Percentiles rank a stretch among this genome's conserved stretches.
phyloP scores from a whole-genome alignment of 2,113 vertebrate species.

The Larimichthys polyactis region DNA sequence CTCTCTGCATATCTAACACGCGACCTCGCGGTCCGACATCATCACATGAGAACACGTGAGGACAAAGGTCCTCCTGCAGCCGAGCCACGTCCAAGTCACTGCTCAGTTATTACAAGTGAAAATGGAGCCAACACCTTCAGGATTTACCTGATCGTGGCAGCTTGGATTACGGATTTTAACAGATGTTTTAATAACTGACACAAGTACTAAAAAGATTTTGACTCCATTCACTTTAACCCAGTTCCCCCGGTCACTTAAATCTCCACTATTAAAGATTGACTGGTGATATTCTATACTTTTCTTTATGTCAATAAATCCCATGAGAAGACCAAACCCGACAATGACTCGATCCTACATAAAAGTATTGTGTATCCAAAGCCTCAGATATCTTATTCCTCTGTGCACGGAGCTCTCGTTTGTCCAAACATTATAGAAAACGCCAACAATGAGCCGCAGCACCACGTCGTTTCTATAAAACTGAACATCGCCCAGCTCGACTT shows the following conservation, averaged over 20 bases:
- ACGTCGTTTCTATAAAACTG: background rate
- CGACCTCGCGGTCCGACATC: conserved; percentile 22
- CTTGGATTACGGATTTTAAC: too few relatives aligned
- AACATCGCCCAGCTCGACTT: background rate
- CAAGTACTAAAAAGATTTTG: too few relatives aligned
- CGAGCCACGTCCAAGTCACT: background rate
- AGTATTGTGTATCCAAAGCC: background rate
- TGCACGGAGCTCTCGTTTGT: background rate
- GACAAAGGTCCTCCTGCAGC: conserved; percentile 40
- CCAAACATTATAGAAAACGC: background rate
- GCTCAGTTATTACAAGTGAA: background rate
- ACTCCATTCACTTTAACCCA: too few relatives aligned
- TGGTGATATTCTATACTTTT: background rate
- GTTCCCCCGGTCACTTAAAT: background rate
- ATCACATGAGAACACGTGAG: conserved; percentile 56
- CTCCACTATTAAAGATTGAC: background rate
- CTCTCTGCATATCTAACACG: conserved; percentile 1
- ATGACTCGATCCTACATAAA: background rate
- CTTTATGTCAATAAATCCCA: background rate
- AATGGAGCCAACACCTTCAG: background rate
- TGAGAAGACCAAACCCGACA: background rate
- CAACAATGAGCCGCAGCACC: background rate
- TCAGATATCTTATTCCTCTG: background rate
- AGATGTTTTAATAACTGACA: background rate
- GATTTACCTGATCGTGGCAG: background rate